Percentiles rank a stretch among this genome's conserved stretches.
Conservation (phyloP, 2,797 vertebrate genomes). For the Telmatherina bonti region DNA sequence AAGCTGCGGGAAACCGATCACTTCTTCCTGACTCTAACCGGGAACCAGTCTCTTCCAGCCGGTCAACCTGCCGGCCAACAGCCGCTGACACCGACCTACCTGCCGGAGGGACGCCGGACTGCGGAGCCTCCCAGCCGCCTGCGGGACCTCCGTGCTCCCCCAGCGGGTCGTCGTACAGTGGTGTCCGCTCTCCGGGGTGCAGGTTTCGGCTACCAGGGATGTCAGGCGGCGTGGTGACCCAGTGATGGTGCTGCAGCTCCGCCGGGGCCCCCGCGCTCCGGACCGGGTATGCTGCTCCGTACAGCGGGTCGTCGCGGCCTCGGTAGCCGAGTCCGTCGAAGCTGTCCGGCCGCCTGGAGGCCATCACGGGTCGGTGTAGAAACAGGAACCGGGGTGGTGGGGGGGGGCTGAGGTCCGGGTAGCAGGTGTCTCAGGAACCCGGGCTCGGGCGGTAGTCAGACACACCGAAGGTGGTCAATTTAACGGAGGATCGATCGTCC, state of each 20-base stretch:
- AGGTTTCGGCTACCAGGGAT: conserved; percentile 95
- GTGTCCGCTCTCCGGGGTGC: conserved; percentile 89
- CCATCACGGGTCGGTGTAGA: conserved; percentile 76
- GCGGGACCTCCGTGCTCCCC: conserved; percentile 36
- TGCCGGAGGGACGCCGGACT: conserved; percentile 43
- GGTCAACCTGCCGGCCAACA: too few relatives aligned
- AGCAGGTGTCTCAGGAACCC: background rate
- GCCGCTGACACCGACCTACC: conserved; percentile 42
- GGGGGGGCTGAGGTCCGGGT: conserved; percentile 3
- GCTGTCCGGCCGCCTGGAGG: conserved; percentile 90
- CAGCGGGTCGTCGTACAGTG: conserved; percentile 74
- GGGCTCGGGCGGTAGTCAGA: background rate
- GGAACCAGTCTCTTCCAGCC: too few relatives aligned
- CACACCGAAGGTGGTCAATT: background rate
- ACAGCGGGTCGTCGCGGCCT: conserved; percentile 82
- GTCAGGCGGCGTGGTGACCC: conserved; percentile 93
- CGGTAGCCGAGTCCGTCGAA: conserved; percentile 91
- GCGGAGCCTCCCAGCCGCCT: conserved; percentile 54
- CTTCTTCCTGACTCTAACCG: too few relatives aligned
- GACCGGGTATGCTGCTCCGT: conserved; percentile 76
- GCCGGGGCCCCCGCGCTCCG: conserved; percentile 84
- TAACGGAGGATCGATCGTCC: background rate
- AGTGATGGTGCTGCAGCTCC: conserved; percentile 85
- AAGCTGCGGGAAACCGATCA: too few relatives aligned
- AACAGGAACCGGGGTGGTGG: background rate